Percentiles rank a stretch among this genome's conserved stretches.
Evolutionary conservation across 2,113 vertebrate genomes (phyloP).

Genomic region (Tyrannus savana): DNA sequence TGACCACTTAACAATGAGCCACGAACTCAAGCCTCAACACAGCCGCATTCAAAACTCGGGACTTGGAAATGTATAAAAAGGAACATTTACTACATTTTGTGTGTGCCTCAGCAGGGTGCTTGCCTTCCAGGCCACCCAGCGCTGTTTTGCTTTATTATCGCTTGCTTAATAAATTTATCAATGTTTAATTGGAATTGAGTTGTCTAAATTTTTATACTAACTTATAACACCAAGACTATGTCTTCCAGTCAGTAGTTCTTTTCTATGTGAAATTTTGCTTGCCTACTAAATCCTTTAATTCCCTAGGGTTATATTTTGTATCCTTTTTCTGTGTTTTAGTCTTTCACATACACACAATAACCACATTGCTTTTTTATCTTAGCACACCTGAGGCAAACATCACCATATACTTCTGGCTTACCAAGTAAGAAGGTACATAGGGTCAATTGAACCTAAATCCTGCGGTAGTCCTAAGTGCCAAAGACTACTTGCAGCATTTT

Average conservation of each 20-base stretch:
- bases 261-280: background rate
- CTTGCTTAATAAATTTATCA: too few relatives aligned
- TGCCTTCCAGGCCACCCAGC: too few relatives aligned
- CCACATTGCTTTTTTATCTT: background rate
- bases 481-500: background rate
- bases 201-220: too few relatives aligned
- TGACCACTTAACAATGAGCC: too few relatives aligned
- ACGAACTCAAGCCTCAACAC: too few relatives aligned
- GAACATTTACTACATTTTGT: too few relatives aligned
- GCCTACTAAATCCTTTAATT: background rate
- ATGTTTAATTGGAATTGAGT: too few relatives aligned
- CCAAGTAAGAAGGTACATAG: background rate
- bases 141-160: too few relatives aligned
- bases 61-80: too few relatives aligned
- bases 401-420: background rate
- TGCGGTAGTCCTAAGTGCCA: background rate
- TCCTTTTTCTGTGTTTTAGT: background rate
- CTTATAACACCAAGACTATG: background rate
- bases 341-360: background rate
- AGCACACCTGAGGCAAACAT: background rate
- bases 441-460: background rate
- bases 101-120: too few relatives aligned
- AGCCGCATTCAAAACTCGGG: too few relatives aligned
- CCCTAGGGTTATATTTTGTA: background rate
- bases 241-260: background rate